Evolutionary conservation across 2,797 vertebrate species (phyloP).

Genomic region (Pagetopsis macropterus): DNA sequence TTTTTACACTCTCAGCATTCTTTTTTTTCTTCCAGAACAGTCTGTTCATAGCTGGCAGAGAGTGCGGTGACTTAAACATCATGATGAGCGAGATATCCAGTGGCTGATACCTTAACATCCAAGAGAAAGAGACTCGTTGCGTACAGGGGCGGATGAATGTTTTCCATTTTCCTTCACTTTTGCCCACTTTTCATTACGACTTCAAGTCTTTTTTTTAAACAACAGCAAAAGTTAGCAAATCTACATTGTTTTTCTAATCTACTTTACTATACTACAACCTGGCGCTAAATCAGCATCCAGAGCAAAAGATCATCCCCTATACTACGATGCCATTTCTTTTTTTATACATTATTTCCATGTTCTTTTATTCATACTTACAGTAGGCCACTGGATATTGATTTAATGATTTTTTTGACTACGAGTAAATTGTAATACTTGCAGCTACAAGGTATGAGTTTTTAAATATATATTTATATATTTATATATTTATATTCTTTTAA

Average conservation of each 20-base stretch:
- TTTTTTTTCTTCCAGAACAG: slow-evolving; percentile 54
- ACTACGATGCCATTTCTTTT: slow-evolving; percentile 75
- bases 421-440: slow-evolving; percentile 87
- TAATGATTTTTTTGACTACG: slow-evolving; percentile 82
- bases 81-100: slow-evolving; percentile 81
- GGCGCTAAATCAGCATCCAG: slow-evolving; percentile 83
- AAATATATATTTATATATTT: slow-evolving; percentile 87
- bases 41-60: slow-evolving; percentile 74
- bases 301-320: slow-evolving; percentile 80
- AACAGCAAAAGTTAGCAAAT: slow-evolving; percentile 85
- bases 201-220: slow-evolving; percentile 84
- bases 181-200: slow-evolving; percentile 73
- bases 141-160: slow-evolving; percentile 67
- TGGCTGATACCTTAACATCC: slow-evolving; percentile 77
- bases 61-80: slow-evolving; percentile 76
- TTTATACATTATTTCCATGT: slow-evolving; percentile 81
- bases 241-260: slow-evolving; percentile 80
- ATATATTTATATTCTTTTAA: slow-evolving; percentile 92
- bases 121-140: slow-evolving; percentile 68
- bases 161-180: slow-evolving; percentile 33
- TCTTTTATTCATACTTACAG: slow-evolving; percentile 82
- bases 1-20: slow-evolving; percentile 45
- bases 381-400: slow-evolving; percentile 87
- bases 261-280: slow-evolving; percentile 82
- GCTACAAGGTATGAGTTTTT: slow-evolving; percentile 88